These are phyloP conservation scores for Drosophila gunungcola DNA, from an alignment of 1,140 invertebrate genomes.

Conservation along the genomic window DNA sequence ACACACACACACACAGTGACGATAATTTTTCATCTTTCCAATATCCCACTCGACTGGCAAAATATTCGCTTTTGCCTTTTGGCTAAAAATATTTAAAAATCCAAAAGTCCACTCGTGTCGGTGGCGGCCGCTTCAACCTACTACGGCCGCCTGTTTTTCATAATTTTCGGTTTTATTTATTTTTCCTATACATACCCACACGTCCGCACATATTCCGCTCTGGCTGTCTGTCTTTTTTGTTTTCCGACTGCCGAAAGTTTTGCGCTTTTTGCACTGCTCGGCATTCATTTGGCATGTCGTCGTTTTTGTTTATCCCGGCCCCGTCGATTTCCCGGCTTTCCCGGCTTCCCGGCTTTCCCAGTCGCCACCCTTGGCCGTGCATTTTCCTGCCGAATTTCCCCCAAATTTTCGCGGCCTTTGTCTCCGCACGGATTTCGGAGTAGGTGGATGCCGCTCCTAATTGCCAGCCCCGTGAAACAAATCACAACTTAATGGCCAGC, in stretches of 20 bases:
- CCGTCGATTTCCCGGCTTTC: slow-evolving; percentile 17
- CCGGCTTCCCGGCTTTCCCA: slow-evolving; percentile 17
- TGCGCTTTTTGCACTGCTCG: slow-evolving; percentile 35
- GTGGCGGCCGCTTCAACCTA: slow-evolving; percentile 32
- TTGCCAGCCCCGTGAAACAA: slow-evolving; percentile 52
- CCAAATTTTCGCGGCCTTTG: slow-evolving; percentile 55
- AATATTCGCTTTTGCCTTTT: slow-evolving; percentile 60
- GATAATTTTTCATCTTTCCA: slow-evolving; percentile 73
- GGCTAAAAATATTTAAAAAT: slow-evolving; percentile 81
- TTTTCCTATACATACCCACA: slow-evolving; percentile 55
- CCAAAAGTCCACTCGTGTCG: slow-evolving; percentile 69
- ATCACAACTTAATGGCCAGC: slow-evolving; percentile 71
- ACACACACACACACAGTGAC: slow-evolving; percentile 12
- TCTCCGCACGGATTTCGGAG: slow-evolving; percentile 21
- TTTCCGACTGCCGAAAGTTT: slow-evolving; percentile 51
- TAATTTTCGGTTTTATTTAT: slow-evolving; percentile 80
- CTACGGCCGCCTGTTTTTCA: slow-evolving; percentile 75
- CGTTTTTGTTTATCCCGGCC: slow-evolving; percentile 71
- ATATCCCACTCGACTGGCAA: slow-evolving; percentile 69
- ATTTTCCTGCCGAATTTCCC: slow-evolving; percentile 14
- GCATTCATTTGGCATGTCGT: slow-evolving; percentile 61
- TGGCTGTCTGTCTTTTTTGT: slow-evolving; percentile 12
- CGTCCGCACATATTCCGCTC: slow-evolving; percentile 21
- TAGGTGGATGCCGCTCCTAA: slow-evolving; percentile 14
- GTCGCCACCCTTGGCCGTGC: slow-evolving; percentile 26